A percentile compares a stretch with the other conserved stretches of the same genome.
These are phyloP conservation scores for Sphenodon punctatus DNA, from an alignment of 2,797 vertebrate genomes.

Conservation along the genomic window DNA sequence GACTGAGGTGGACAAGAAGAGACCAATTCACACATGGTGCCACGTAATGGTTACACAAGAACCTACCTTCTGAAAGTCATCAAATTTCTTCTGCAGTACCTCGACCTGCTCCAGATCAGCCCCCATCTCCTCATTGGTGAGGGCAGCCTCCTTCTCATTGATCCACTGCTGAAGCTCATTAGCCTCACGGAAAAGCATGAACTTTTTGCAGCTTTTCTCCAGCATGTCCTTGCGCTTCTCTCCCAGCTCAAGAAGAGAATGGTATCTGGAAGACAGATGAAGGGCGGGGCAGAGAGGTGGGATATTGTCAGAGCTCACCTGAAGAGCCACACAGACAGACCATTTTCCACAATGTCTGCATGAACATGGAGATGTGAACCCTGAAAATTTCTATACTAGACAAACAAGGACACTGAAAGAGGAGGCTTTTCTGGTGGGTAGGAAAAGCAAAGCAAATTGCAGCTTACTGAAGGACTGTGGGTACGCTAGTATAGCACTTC, in stretches of 20 bases:
- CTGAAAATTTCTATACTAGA: not conserved
- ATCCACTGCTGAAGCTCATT: conserved; percentile 99
- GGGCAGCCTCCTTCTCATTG: conserved; percentile 92
- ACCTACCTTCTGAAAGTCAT: conserved; percentile 97
- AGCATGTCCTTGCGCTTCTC: conserved; percentile 97
- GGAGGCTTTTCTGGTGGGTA: not conserved
- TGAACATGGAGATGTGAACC: not conserved
- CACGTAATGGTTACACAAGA: accelerated
- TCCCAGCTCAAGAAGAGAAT: conserved; percentile 90
- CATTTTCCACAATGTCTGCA: not conserved
- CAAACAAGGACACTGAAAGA: not conserved
- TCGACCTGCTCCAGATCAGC: conserved; percentile 98
- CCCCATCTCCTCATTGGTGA: conserved; percentile 93
- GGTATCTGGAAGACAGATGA: conserved; percentile 81
- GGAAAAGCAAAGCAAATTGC: conserved; percentile 2
- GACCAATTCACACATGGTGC: not conserved
- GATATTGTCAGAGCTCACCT: not conserved
- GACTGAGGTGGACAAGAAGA: not conserved
- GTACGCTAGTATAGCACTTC: not conserved
- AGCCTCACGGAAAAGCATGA: conserved; percentile 97
- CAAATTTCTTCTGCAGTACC: conserved; percentile 98
- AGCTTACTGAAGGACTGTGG: not conserved
- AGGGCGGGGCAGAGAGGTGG: not conserved
- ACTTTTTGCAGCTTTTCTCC: conserved; percentile 99
- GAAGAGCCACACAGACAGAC: not conserved